These are phyloP conservation scores for Mesorhabditis spiculigera DNA, from an alignment of 2,888 invertebrate genomes.

Conservation along the genomic window DNA sequence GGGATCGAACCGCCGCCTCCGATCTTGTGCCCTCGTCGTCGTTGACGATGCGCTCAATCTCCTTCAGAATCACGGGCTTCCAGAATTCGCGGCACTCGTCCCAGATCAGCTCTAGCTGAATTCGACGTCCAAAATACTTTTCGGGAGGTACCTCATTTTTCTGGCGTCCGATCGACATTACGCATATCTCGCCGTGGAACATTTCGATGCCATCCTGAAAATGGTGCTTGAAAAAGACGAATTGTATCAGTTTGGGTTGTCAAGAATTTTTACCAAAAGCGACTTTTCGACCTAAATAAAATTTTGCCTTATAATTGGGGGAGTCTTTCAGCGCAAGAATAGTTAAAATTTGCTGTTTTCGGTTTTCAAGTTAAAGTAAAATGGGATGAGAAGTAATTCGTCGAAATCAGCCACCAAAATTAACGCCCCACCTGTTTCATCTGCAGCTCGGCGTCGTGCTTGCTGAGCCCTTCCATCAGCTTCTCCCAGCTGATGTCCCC, in stretches of 20 bases:
- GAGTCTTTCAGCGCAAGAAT: no score
- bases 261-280: no score
- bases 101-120: constrained; percentile 46
- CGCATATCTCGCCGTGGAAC: constrained; percentile 47
- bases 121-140: constrained; percentile 1
- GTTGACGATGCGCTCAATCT: constrained; percentile 14
- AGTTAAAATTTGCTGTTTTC: no score
- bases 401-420: no score
- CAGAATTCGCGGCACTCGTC: constrained; percentile 47
- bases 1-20: no score
- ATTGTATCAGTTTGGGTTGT: no score
- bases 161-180: constrained; percentile 21
- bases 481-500: constrained; percentile 31
- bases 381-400: no score
- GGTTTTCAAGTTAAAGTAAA: no score
- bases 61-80: constrained; percentile 23
- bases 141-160: constrained; percentile 9
- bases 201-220: constrained; percentile 51
- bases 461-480: constrained; percentile 21
- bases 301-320: no score
- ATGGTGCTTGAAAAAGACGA: neutral
- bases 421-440: constrained; percentile 27
- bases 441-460: constrained; percentile 44
- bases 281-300: constrained; percentile 5
- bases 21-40: no score